Evolutionary conservation across 2,113 vertebrate species (phyloP).

Genomic region (Phaethon lepturus): DNA sequence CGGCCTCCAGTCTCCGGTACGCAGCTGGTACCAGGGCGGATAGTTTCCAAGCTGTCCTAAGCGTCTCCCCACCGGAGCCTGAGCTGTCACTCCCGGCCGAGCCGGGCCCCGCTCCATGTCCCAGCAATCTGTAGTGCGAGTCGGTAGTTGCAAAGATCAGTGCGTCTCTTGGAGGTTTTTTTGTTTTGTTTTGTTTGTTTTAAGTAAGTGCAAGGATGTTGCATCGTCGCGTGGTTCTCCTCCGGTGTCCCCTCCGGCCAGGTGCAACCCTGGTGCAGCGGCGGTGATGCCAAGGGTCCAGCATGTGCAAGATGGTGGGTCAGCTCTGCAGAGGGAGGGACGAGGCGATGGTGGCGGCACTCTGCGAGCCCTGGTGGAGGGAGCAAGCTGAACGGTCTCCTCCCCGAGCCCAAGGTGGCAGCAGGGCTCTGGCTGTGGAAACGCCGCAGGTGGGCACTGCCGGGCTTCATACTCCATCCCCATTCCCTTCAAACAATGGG

Average conservation of each 20-base stretch:
- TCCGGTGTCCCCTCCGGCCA: neutral
- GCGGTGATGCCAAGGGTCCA: accelerated
- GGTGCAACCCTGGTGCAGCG: neutral
- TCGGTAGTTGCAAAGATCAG: conserved; percentile 44
- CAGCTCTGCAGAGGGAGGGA: neutral
- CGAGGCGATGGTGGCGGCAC: neutral
- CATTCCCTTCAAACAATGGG: neutral
- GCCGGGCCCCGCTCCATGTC: neutral
- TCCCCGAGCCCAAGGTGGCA: neutral
- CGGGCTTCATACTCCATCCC: accelerated
- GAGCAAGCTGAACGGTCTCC: neutral
- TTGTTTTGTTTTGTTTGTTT: neutral
- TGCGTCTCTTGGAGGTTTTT: conserved; percentile 50
- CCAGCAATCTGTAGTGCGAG: conserved; percentile 45
- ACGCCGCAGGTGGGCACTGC: accelerated
- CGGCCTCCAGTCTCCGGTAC: neutral
- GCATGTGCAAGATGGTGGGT: accelerated
- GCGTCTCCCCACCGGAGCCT: neutral
- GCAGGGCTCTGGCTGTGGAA: neutral
- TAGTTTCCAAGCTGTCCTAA: conserved; percentile 20
- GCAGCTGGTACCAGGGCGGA: neutral
- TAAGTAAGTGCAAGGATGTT: conserved; percentile 71
- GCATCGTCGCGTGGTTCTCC: neutral
- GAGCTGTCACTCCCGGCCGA: neutral
- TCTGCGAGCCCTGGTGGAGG: accelerated